Evolutionary conservation across 1,140 invertebrate species (phyloP), one percentile per base, ranked within the genome.

Genomic region (Cardiocondyla obscurior): DNA sequence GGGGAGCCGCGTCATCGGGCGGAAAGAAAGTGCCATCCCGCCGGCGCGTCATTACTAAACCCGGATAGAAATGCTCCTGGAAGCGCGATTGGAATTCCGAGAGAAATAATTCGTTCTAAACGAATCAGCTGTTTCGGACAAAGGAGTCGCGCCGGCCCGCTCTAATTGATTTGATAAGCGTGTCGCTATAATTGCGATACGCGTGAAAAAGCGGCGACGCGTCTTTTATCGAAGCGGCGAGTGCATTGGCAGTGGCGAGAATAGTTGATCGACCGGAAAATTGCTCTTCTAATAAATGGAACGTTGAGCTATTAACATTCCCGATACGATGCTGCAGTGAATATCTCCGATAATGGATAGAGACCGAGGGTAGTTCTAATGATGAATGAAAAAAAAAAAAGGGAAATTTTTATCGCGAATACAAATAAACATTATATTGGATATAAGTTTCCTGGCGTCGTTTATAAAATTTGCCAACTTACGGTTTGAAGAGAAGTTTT

Each of bases 101-200:
- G 42, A 55, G 67, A 69, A 79, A 76, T 36, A 82, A 87, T 39
- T 89, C 74, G 72, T 82, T 22, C 53, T 55, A 67, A 62, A 84
- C 81, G 86, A 88, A 89, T 90, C 88, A 88, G 88, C 85, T 89
- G 84, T 90, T 89, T 79, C 46, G 83, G 30, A 88, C 86, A 89
- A 90, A 86, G 51, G 60, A 76, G 12, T 76, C 67, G 51, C 77
- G 67, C 70, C 70, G 81, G 22, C 46, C 12, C n/a, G 57, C 57
- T 83, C 53, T 89, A 87, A 89, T 89, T 79, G 73, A 84, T 77
- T 72, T 82, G 84, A 83, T 73, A 79, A 65, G 69, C 76, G 72
- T 81, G 77, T 85, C 81, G 64, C 60, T 51, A 83, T 86, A 83
- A 81, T 69, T 77, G 42, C 53, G 16, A 74, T 49, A 69, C 67